A percentile compares a stretch with the other conserved stretches of the same genome.
phyloP scores from a whole-genome alignment of 2,797 vertebrate genomes.

The Mus caroli region DNA sequence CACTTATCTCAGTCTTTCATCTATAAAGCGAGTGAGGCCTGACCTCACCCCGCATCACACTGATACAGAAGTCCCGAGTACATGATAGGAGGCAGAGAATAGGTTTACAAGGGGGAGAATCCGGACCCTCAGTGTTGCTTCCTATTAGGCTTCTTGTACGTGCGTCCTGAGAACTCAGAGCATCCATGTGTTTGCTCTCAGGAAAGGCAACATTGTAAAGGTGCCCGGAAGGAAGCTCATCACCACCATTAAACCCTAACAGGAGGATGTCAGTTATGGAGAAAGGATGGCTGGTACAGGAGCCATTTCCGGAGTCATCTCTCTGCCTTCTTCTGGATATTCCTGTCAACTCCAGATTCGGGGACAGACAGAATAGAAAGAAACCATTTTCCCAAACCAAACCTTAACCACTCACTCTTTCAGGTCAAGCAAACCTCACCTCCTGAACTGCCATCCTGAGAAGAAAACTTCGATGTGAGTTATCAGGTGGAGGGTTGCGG shows the following conservation, averaged over 20 bases:
- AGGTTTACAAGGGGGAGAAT: neutral
- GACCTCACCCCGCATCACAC: neutral
- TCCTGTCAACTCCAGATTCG: neutral
- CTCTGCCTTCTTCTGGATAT: neutral
- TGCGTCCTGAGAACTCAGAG: neutral
- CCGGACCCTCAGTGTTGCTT: neutral
- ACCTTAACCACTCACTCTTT: neutral
- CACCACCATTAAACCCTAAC: neutral
- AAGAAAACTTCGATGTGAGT: neutral
- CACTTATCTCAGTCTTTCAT: neutral
- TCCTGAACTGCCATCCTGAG: neutral
- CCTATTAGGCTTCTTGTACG: neutral
- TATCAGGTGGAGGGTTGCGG: neutral
- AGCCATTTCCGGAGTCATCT: neutral
- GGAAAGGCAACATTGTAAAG: neutral
- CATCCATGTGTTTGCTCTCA: neutral
- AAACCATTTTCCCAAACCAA: neutral
- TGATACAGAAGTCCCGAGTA: neutral
- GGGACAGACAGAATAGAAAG: neutral
- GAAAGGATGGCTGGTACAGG: neutral
- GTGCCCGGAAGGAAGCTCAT: neutral
- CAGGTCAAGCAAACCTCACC: neutral
- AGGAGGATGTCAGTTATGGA: neutral
- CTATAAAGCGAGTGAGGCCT: neutral
- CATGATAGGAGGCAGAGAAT: neutral